Base-by-base conservation (phyloP, 2,113 vertebrate genomes). In the Cisticola juncidis region DNA sequence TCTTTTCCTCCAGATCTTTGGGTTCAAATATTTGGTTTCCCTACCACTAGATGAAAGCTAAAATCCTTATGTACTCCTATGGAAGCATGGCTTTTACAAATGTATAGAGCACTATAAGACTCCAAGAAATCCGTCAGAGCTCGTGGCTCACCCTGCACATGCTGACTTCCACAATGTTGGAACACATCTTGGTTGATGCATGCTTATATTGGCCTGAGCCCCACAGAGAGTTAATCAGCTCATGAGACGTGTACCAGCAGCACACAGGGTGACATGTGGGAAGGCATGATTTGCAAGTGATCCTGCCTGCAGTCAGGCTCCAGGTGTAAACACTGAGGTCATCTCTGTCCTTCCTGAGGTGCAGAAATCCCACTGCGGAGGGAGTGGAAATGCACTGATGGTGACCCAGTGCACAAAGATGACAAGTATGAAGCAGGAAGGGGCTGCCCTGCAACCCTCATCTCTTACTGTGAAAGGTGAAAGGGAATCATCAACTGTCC, bases 71-170 rank as follows among this genome's bases (percentile, higher is more conserved):
- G 14, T 33, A 77, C 58, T 42, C 14, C 21, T 65, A 3, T 18
- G 11, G 28, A 51, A 82, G 17, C 28, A 38, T 5, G 3, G 4
- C 35, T 86, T 88, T 69, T 57, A 66, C 57, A 57, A 80, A 57
- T 64, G 10, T 19, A 14, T 9, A 15, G 51, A 69, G 68, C 47
- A 54, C 28, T 35, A 4, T 22, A 40, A 65, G 23, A 20, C 31
- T 60, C 44, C 16, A 24, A 61, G 26, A 83, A 61, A 53, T 45
- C 42, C 2, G 4, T 7, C 23, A 68, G 20, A 88, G 28, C 31
- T 66, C 2, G 4, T 84, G 83, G 48, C 70, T 60, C 29, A 60
- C 7, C 4, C 33, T 6, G 7, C 19, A 25, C 0, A 0, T 69
- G 56, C 10, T 66, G 64, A 35, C 21, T 88, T 28, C 16, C 56